A percentile compares a stretch with the other conserved stretches of the same genome.
These are phyloP conservation scores for Drosophila eohydei DNA, from an alignment of 2,888 invertebrate species.

Conservation along the genomic window DNA sequence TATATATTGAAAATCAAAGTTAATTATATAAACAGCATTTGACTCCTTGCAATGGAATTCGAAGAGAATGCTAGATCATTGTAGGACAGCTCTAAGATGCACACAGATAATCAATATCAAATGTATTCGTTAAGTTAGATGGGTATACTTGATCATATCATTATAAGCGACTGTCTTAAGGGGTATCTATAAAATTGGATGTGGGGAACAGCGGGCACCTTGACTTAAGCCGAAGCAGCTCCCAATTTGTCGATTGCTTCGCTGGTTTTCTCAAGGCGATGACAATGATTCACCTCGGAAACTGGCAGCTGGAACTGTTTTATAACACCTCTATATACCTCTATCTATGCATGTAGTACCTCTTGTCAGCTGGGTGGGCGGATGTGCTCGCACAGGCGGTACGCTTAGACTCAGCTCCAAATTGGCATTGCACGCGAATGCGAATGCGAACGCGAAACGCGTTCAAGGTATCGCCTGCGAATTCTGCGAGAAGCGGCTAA, in stretches of 20 bases:
- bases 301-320: conserved; percentile 42
- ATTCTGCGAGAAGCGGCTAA: conserved; percentile 27
- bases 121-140: not conserved
- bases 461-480: conserved; percentile 43
- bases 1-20: not conserved
- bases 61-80: not conserved
- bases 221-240: conserved; percentile 36
- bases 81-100: not conserved
- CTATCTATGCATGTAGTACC: not conserved
- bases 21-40: not conserved
- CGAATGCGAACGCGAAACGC: conserved; percentile 42
- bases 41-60: not conserved
- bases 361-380: conserved; percentile 31
- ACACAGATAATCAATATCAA: not conserved
- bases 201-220: conserved; percentile 11
- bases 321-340: not conserved
- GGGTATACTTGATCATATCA: not conserved
- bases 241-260: conserved; percentile 49
- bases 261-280: conserved; percentile 53
- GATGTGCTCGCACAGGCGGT: conserved; percentile 33
- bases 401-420: conserved; percentile 34
- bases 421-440: conserved; percentile 56
- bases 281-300: conserved; percentile 43
- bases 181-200: conserved; percentile 25
- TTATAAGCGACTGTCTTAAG: no score